Conservation (phyloP, 2,797 vertebrate species). For the Lithobates pipiens region DNA sequence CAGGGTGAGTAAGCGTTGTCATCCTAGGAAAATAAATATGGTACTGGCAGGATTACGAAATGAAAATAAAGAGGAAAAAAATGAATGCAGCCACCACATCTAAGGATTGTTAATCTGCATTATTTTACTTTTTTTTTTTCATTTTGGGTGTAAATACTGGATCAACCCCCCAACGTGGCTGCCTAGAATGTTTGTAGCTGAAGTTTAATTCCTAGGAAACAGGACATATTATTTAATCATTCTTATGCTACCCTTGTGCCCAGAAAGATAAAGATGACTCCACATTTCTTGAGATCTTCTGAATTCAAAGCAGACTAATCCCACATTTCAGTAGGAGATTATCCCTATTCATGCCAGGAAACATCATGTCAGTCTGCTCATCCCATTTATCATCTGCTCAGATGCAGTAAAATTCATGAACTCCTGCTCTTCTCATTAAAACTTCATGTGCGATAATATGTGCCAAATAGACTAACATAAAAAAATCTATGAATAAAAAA, state of each 20-base stretch:
- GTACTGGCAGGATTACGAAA: too few species aligned
- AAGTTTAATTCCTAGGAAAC: conserved; percentile 8
- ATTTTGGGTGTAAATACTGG: not conserved
- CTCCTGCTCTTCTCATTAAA: conserved; percentile 22
- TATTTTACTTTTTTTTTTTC: too few species aligned
- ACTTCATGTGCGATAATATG: conserved; percentile 4
- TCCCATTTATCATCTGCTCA: conserved; percentile 28
- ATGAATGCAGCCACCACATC: too few species aligned
- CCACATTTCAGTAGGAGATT: conserved; percentile 43
- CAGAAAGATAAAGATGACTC: conserved; percentile 26
- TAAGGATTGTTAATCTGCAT: too few species aligned
- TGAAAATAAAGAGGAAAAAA: too few species aligned
- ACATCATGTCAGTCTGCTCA: conserved; percentile 44
- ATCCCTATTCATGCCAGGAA: conserved; percentile 50
- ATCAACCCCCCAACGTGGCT: too few species aligned
- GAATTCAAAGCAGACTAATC: conserved; percentile 44
- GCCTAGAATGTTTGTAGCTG: too few species aligned
- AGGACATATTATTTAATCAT: conserved; percentile 28
- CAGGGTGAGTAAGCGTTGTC: too few species aligned
- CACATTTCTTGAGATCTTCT: conserved; percentile 30
- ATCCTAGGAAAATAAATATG: too few species aligned
- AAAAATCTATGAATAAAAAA: too few species aligned
- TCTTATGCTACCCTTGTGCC: conserved; percentile 10
- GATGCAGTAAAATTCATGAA: conserved; percentile 28
- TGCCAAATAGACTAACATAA: not conserved